These are phyloP conservation scores for Hydrolagus affinis DNA, from an alignment of 2,113 vertebrate species.

Conservation along the genomic window DNA sequence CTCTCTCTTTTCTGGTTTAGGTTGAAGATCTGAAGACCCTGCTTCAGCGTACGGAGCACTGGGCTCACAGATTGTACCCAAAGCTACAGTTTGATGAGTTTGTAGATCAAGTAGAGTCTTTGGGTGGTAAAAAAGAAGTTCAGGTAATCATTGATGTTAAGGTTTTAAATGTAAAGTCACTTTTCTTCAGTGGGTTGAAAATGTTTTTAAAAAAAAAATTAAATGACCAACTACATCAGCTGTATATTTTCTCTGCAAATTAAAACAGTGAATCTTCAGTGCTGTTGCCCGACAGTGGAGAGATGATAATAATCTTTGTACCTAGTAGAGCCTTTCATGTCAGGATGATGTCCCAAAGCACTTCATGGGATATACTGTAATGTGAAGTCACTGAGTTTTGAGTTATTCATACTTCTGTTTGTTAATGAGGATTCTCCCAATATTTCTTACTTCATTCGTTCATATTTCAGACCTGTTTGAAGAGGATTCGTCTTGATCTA, in stretches of 20 bases:
- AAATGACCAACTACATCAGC: background rate
- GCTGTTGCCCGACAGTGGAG: background rate
- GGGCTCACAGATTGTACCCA: constrained; percentile 87
- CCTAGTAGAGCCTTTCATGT: too few species aligned
- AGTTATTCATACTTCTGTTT: too few species aligned
- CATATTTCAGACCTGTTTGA: constrained; percentile 77
- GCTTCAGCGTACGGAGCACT: constrained; percentile 87
- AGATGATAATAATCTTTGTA: background rate
- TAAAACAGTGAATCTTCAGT: background rate
- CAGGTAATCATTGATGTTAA: constrained; percentile 61
- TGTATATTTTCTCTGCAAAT: background rate
- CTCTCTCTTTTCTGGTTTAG: constrained; percentile 44
- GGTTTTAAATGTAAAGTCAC: background rate
- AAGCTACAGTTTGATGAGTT: constrained; percentile 91
- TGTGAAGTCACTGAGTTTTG: too few species aligned
- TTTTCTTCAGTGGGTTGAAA: background rate
- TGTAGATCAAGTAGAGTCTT: constrained; percentile 70
- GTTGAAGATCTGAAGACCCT: constrained; percentile 74
- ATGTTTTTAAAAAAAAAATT: background rate
- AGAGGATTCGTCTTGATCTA: constrained; percentile 87
- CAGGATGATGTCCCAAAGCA: too few species aligned
- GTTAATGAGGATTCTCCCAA: too few species aligned
- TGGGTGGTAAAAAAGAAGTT: constrained; percentile 86
- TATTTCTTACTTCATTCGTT: constrained; percentile 13
- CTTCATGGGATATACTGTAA: too few species aligned